Percentiles rank a stretch among this genome's conserved stretches.
These are phyloP conservation scores for Acrocyrtus sp. DNA, from an alignment of 2,888 invertebrate genomes.

Conservation along the genomic window DNA sequence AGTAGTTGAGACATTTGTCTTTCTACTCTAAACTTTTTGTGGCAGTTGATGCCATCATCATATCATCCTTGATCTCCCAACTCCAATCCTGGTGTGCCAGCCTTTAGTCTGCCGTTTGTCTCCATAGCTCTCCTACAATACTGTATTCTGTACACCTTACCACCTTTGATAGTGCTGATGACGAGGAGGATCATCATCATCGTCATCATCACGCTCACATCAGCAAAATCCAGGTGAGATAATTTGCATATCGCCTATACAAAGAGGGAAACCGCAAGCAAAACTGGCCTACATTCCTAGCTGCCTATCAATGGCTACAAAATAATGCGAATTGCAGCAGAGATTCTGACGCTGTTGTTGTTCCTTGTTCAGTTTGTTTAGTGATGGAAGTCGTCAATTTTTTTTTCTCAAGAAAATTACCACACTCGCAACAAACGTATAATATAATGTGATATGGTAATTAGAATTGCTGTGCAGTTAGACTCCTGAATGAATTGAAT, in stretches of 20 bases:
- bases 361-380: not conserved
- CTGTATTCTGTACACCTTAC: too few species aligned
- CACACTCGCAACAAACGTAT: not conserved
- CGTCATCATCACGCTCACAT: not conserved
- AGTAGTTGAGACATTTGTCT: conserved; percentile 6
- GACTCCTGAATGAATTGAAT: not conserved
- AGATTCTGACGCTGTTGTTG: not conserved
- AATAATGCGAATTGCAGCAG: too few species aligned
- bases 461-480: conserved; percentile 31
- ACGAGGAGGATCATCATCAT: not conserved
- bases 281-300: too few species aligned
- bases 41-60: not conserved
- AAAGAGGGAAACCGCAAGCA: too few species aligned
- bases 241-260: conserved; percentile 3
- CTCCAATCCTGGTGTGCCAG: conserved; percentile 7
- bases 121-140: too few species aligned
- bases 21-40: too few species aligned
- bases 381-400: not conserved
- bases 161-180: too few species aligned
- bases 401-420: not conserved
- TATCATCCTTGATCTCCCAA: conserved; percentile 45
- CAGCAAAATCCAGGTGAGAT: not conserved
- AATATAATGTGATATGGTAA: conserved; percentile 20
- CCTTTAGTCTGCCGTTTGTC: not conserved
- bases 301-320: too few species aligned